These are phyloP conservation scores for Pica pica DNA, from an alignment of 2,113 vertebrate genomes.

Conservation along the genomic window DNA sequence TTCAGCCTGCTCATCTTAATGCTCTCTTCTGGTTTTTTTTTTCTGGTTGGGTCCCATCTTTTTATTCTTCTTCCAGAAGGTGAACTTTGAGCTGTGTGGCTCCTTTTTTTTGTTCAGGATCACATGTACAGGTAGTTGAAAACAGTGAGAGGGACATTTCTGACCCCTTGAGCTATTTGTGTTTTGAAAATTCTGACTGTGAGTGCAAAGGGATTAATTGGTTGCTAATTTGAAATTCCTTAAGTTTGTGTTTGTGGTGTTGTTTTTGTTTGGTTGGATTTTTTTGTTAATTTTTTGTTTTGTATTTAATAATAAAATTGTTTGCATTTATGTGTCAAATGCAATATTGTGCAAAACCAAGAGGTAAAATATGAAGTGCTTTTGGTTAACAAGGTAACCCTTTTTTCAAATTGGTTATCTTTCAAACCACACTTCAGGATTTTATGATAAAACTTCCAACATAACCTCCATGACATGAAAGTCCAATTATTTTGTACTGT, in stretches of 20 bases:
- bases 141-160: background rate
- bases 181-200: background rate
- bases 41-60: background rate
- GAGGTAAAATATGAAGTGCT: background rate
- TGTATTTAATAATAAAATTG: background rate
- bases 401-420: background rate
- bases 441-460: background rate
- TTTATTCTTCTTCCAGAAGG: background rate
- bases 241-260: background rate
- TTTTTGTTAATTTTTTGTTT: background rate
- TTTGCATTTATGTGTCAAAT: background rate
- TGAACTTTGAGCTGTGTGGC: background rate
- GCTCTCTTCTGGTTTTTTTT: background rate
- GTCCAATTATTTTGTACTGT: background rate
- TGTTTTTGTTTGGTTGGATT: background rate
- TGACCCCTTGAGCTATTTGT: background rate
- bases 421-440: background rate
- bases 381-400: background rate
- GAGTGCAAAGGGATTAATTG: background rate
- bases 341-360: background rate
- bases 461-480: background rate
- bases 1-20: background rate
- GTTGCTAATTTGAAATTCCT: background rate
- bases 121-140: background rate
- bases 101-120: background rate